Conservation (phyloP, 2,888 invertebrate genomes). For the Agrochola circellaris region DNA sequence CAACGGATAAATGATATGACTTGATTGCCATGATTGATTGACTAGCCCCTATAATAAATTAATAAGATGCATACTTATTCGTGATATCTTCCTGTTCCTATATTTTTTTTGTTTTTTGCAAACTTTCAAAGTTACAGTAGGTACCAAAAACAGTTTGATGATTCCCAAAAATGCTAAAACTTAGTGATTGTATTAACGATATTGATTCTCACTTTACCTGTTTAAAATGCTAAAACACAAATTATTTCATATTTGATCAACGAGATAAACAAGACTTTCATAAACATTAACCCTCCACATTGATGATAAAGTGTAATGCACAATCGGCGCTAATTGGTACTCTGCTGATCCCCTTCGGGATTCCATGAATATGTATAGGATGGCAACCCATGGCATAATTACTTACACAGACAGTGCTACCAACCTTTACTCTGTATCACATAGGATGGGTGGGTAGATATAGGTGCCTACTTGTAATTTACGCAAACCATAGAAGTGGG, state of each 20-base stretch:
- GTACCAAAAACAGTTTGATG: background rate
- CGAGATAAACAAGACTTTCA: constrained; percentile 6
- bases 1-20: no score
- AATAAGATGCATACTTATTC: background rate
- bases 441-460: background rate
- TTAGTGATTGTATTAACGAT: background rate
- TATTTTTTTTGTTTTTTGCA: background rate
- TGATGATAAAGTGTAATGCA: constrained; percentile 37
- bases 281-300: constrained; percentile 17
- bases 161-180: background rate
- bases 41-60: no score
- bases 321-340: constrained; percentile 56
- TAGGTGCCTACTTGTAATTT: background rate
- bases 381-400: constrained; percentile 42
- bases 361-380: constrained; percentile 52
- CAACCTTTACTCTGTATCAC: constrained; percentile 18
- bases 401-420: constrained; percentile 35
- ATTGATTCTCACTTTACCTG: background rate
- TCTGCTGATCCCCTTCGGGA: constrained; percentile 30
- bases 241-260: background rate
- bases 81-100: background rate
- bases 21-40: no score
- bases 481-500: constrained; percentile 2
- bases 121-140: background rate
- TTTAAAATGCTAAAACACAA: background rate